Percentiles rank a stretch among this genome's conserved stretches.
These are phyloP conservation scores for Gallinago undulata DNA, from an alignment of 2,113 vertebrate genomes.

Conservation along the genomic window DNA sequence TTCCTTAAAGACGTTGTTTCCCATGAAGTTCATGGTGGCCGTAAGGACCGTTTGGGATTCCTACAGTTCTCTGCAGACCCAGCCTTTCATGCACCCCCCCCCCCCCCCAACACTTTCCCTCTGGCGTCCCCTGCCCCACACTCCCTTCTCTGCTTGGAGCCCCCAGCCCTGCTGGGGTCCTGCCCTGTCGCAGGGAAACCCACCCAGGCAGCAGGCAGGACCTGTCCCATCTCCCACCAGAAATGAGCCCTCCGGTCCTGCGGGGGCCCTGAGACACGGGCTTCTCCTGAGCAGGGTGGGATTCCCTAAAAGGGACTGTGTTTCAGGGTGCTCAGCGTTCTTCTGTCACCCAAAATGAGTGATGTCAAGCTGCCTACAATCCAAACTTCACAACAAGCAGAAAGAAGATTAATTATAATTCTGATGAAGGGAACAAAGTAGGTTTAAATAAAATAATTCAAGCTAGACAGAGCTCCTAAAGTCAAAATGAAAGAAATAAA, in stretches of 20 bases:
- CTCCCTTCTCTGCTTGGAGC: background rate
- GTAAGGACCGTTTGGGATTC: background rate
- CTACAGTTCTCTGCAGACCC: background rate
- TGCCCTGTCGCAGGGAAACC: accelerated
- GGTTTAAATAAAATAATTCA: background rate
- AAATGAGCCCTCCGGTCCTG: accelerated
- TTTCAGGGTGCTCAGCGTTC: background rate
- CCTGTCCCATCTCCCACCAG: accelerated
- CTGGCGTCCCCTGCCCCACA: background rate
- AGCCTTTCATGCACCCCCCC: accelerated
- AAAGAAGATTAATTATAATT: background rate
- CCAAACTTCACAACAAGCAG: background rate
- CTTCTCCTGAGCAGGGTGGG: background rate
- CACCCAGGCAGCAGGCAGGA: background rate
- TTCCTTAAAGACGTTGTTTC: background rate
- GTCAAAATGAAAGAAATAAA: conserved; percentile 11
- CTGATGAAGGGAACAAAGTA: background rate
- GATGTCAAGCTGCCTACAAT: background rate
- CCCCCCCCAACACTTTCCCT: no score
- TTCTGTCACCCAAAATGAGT: background rate
- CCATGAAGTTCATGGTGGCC: background rate
- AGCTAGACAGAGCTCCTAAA: background rate
- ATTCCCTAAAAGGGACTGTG: background rate
- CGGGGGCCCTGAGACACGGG: accelerated
- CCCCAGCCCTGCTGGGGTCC: background rate